Evolutionary conservation across 2,113 vertebrate genomes (phyloP).

Genomic region (Galeopterus variegatus): DNA sequence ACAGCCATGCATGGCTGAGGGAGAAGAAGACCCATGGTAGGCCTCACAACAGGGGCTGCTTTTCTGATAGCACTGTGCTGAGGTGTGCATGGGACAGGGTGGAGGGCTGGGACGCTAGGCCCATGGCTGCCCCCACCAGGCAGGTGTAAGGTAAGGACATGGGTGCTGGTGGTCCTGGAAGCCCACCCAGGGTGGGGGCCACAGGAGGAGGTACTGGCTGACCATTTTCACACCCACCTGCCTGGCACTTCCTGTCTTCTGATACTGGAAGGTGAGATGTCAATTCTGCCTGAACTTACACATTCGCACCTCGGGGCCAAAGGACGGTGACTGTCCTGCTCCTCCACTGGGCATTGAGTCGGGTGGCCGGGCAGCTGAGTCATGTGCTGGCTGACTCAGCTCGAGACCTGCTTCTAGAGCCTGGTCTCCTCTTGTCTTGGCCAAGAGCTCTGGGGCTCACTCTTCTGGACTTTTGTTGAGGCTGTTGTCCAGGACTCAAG

Average conservation of each 20-base stretch:
- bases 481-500: neutral
- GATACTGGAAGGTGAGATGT: neutral
- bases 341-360: rapidly evolving
- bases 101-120: neutral
- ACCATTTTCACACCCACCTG: neutral
- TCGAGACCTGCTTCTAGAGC: neutral
- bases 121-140: neutral
- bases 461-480: neutral
- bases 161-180: neutral
- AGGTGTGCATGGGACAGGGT: too few species aligned
- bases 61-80: neutral
- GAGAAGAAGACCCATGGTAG: neutral
- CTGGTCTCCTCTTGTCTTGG: neutral
- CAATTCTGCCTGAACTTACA: neutral
- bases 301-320: neutral
- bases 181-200: neutral
- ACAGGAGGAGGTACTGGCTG: neutral
- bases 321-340: neutral
- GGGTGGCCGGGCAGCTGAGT: neutral
- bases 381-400: rapidly evolving
- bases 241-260: neutral
- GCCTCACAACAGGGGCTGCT: rapidly evolving
- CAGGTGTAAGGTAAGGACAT: neutral
- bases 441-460: neutral
- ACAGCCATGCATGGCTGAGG: rapidly evolving